Conservation (phyloP, 1,140 invertebrate genomes). For the Ceratosolen fusciceps region DNA sequence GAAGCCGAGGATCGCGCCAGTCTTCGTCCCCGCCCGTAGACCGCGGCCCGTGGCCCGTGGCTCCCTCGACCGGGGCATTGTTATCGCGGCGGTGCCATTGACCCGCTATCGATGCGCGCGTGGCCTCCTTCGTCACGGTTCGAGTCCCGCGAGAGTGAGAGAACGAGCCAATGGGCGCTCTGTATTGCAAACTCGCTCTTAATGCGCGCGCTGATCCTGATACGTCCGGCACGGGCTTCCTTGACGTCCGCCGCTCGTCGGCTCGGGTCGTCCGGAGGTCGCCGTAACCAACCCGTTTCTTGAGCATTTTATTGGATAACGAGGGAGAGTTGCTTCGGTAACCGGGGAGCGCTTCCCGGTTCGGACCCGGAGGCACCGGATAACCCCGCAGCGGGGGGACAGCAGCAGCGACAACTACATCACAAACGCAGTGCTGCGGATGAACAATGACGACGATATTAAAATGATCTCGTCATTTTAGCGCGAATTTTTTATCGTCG, state of each 20-base stretch:
- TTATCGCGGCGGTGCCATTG: constrained; percentile 38
- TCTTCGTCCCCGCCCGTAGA: too few relatives aligned
- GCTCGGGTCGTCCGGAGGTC: too few relatives aligned
- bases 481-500: constrained; percentile 26
- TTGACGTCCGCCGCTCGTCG: too few relatives aligned
- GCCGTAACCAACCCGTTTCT: too few relatives aligned
- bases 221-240: neutral
- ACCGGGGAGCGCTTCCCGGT: too few relatives aligned
- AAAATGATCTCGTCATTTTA: constrained; percentile 31
- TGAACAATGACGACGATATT: neutral
- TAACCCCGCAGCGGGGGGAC: neutral
- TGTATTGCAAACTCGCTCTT: neutral
- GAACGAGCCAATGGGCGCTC: too few relatives aligned
- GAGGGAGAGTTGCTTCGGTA: too few relatives aligned
- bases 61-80: neutral
- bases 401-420: constrained; percentile 9
- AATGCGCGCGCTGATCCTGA: neutral
- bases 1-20: neutral
- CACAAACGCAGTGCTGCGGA: constrained; percentile 17
- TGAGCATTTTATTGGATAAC: too few relatives aligned
- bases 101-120: constrained; percentile 36
- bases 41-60: neutral
- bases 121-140: constrained; percentile 28
- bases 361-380: too few relatives aligned
- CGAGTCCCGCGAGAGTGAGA: neutral